These are phyloP conservation scores for Halocynthia roretzi DNA, from an alignment of 23 tunicate genomes.

Conservation along the genomic window DNA sequence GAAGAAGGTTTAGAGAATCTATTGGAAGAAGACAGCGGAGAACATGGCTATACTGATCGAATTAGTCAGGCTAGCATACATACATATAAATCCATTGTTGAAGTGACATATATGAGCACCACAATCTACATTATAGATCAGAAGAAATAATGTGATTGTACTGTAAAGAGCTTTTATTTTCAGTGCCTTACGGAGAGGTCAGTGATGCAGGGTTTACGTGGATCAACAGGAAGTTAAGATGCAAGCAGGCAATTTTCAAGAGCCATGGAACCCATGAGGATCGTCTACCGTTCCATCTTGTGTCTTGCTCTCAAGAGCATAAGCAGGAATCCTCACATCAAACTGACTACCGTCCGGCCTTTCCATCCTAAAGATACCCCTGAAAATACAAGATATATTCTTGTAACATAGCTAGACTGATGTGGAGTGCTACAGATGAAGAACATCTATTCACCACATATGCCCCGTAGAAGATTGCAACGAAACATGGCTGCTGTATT, in stretches of 20 bases:
- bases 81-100: no score
- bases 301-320: conserved; percentile 54
- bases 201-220: no score
- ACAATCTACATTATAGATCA: no score
- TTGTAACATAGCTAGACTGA: not conserved
- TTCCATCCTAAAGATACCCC: conserved; percentile 77
- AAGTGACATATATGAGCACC: no score
- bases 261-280: not conserved
- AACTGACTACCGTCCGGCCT: conserved; percentile 72
- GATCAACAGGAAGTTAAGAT: no score
- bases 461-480: conserved; percentile 66
- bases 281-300: not conserved
- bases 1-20: no score
- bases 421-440: not conserved
- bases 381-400: not conserved
- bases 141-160: no score
- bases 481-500: conserved; percentile 73
- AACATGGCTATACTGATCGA: no score
- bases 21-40: no score
- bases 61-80: no score
- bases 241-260: not conserved
- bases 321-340: conserved; percentile 82
- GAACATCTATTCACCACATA: conserved; percentile 42
- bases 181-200: no score
- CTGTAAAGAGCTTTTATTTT: no score